A percentile compares a stretch with the other conserved stretches of the same genome.
Evolutionary conservation across 2,113 vertebrate species (phyloP).

Genomic region (Corvus cornix): DNA sequence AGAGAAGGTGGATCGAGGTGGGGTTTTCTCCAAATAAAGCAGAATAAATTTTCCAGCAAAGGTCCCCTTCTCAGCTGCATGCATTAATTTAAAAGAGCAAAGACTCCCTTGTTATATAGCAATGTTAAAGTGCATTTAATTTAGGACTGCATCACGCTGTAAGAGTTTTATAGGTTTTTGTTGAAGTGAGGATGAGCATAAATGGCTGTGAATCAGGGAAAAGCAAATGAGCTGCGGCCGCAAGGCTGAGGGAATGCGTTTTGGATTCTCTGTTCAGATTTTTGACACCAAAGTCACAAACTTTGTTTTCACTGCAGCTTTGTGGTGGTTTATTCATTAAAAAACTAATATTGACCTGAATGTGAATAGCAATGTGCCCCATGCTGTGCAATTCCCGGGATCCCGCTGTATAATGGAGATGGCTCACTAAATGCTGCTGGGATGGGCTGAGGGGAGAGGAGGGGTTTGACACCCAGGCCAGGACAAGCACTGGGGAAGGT

Average conservation of each 20-base stretch:
- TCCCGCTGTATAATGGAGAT: background rate
- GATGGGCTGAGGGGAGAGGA: background rate
- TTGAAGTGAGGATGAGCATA: slow-evolving; percentile 18
- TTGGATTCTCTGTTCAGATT: background rate
- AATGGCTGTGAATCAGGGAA: slow-evolving; percentile 7
- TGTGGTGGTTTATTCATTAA: background rate
- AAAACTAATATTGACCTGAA: background rate
- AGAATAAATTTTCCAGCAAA: background rate
- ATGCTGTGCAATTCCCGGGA: fast-evolving
- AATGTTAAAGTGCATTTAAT: slow-evolving; percentile 52
- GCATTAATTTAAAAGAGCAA: slow-evolving; percentile 15
- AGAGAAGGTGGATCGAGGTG: slow-evolving; percentile 32
- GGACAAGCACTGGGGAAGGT: background rate
- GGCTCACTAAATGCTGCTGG: background rate
- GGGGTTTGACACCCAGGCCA: background rate
- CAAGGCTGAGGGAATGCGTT: background rate
- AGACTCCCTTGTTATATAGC: slow-evolving; percentile 12
- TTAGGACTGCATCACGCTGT: slow-evolving; percentile 24
- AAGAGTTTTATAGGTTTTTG: slow-evolving; percentile 51
- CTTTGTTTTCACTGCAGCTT: background rate
- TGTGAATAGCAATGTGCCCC: background rate
- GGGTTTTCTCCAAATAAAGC: background rate
- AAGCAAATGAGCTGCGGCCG: background rate
- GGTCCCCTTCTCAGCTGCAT: background rate
- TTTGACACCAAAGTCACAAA: background rate